Conservation (phyloP, 2,113 vertebrate species). For the Pituophis catenifer region DNA sequence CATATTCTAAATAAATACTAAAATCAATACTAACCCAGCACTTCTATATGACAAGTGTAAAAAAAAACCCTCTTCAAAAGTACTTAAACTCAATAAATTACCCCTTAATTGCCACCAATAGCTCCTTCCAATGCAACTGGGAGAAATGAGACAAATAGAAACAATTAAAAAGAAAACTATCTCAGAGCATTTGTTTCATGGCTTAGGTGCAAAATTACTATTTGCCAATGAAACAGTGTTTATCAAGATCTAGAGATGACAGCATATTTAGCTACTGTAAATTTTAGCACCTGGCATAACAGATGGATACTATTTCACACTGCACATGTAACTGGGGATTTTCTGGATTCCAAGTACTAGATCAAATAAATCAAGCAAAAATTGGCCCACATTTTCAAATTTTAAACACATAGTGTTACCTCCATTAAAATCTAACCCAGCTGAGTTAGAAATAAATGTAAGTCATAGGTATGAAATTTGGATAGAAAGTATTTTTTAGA, state of each 20-base stretch:
- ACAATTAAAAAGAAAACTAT: not conserved
- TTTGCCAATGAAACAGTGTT: not conserved
- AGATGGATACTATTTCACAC: not conserved
- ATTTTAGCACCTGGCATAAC: not conserved
- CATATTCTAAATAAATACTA: rapidly evolving
- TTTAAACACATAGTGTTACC: not conserved
- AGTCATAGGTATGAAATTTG: not conserved
- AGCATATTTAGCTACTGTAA: not conserved
- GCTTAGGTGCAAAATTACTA: not conserved
- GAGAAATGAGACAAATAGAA: not conserved
- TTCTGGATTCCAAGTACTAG: not conserved
- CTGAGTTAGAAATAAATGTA: not conserved
- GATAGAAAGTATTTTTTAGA: not conserved
- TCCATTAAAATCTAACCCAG: not conserved
- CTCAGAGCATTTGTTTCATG: not conserved
- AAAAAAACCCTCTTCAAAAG: not conserved
- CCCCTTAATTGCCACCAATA: not conserved
- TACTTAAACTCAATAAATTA: not conserved
- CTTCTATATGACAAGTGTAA: not conserved
- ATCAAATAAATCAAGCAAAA: not conserved
- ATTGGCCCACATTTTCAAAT: not conserved
- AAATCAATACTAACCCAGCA: rapidly evolving
- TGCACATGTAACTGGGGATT: not conserved
- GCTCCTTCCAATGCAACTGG: not conserved
- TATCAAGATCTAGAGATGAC: not conserved